These are phyloP conservation scores for Rotaria macrura DNA, from an alignment of 2,888 invertebrate species.

Conservation along the genomic window DNA sequence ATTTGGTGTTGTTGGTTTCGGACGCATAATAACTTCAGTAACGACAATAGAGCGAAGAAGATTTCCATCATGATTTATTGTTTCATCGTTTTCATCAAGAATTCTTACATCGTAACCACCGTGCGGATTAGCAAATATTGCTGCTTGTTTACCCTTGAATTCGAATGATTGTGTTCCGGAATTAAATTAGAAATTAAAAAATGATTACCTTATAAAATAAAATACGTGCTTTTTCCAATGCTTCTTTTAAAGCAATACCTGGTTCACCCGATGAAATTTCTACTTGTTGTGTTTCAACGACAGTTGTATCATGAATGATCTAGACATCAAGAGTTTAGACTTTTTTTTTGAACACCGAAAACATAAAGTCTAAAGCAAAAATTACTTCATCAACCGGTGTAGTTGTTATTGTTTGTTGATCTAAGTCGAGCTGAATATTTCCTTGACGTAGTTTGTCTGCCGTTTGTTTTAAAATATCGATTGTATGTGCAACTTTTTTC, in stretches of 20 bases:
- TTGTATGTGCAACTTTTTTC: constrained; percentile 6
- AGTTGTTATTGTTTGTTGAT: neutral
- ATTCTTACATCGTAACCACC: constrained; percentile 10
- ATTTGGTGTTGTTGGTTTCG: neutral
- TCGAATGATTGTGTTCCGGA: too few relatives aligned
- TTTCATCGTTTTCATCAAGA: neutral
- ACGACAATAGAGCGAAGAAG: neutral
- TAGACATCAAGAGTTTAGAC: neutral
- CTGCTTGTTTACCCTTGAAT: constrained; percentile 12
- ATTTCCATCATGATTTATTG: constrained; percentile 9
- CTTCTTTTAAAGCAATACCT: neutral
- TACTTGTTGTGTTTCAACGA: neutral
- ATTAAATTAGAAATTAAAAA: too few relatives aligned
- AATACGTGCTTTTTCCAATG: neutral
- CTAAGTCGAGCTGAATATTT: neutral
- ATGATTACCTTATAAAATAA: neutral
- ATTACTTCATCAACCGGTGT: neutral
- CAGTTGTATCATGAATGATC: neutral
- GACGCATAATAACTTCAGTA: constrained; percentile 4
- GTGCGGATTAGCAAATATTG: neutral
- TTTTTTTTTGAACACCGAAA: neutral
- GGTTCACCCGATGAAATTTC: neutral
- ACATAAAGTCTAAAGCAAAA: neutral
- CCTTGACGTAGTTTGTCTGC: neutral
- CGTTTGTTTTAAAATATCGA: neutral